Base-by-base conservation (phyloP, 2,797 vertebrate genomes). In the Chloroceryle amazona region DNA sequence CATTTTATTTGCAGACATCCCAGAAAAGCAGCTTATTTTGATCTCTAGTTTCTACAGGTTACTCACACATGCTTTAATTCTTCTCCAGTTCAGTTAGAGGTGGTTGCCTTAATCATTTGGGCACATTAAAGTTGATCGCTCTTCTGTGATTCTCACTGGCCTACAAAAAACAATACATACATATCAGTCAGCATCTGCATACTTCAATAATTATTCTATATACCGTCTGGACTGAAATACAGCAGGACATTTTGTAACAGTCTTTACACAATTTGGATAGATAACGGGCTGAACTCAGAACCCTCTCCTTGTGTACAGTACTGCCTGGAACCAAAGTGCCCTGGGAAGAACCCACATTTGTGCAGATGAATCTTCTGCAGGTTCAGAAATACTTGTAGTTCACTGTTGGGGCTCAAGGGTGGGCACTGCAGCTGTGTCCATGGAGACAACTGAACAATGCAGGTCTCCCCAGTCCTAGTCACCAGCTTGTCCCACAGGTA, bases 231-330 rank as follows among this genome's bases (percentile, higher is more conserved):
- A 66, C 28, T 79, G 29, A 93, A 96, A 51, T 22, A 39, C 7
- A 71, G 52, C 52, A 54, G 63, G 42, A 22, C 1, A 0, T 76
- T 86, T 49, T 72, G 35, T 68, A 70, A 66, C 39, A 44, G 3
- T 58, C 58, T 81, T 81, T 44, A 51, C 6, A 1, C 21, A 47
- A 49, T 51, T 76, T 73, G 46, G 25, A 52, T 63, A 72, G 16
- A 31, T 90, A 58, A 58, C 14, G 92, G 73, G n/a, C 73, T 90
- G 70, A 86, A 79, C 86, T 65, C 66, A 86, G 46, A 89, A 84
- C 3, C 15, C 15, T 41, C 41, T 41, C 41, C 6, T 15, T 41
- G 41, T 41, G 41, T 41, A 41, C 41, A 15, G 41, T 41, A 41
- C 13, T 41, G 14, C 41, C 41, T 41, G 41, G 41, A 41, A 41